Conservation (phyloP, 2,888 invertebrate species). For the Ypsolopha scabrella region DNA sequence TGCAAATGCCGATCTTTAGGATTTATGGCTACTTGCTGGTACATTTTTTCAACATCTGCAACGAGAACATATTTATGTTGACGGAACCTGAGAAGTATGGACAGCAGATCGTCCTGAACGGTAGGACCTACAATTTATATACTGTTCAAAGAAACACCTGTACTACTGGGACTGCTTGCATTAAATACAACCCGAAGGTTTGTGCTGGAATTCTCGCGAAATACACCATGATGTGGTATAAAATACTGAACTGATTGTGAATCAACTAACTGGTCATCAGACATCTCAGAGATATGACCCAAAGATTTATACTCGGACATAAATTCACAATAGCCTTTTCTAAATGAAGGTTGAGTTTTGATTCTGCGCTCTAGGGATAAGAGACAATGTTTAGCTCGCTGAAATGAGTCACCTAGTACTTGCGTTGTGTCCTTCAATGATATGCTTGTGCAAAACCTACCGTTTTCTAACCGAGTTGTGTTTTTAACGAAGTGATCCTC, state of each 20-base stretch:
- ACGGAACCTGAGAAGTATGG: background rate
- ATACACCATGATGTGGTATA: slow-evolving; percentile 15
- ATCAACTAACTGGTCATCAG: no score
- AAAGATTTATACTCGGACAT: slow-evolving; percentile 14
- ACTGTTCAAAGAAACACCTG: background rate
- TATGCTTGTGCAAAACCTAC: slow-evolving; percentile 16
- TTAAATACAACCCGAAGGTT: slow-evolving; percentile 12
- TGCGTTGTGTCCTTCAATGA: slow-evolving; percentile 12
- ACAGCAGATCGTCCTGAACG: background rate
- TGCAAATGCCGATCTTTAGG: slow-evolving; percentile 10
- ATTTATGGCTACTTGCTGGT: slow-evolving; percentile 12
- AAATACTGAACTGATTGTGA: slow-evolving; percentile 7
- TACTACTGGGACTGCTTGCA: slow-evolving; percentile 8
- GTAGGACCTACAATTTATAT: background rate
- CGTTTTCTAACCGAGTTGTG: slow-evolving; percentile 14
- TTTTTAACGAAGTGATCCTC: slow-evolving; percentile 17
- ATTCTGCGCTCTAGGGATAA: slow-evolving; percentile 11
- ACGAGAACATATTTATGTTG: background rate
- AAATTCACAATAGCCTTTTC: slow-evolving; percentile 13
- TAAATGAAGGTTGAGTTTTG: slow-evolving; percentile 4
- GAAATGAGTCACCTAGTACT: slow-evolving; percentile 14
- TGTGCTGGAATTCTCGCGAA: slow-evolving; percentile 9
- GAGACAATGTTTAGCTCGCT: slow-evolving; percentile 13
- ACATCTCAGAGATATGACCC: slow-evolving; percentile 15
- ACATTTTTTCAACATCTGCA: slow-evolving; percentile 18